Conservation (phyloP, 2,888 invertebrate species). For the Xestia rhomboidea region DNA sequence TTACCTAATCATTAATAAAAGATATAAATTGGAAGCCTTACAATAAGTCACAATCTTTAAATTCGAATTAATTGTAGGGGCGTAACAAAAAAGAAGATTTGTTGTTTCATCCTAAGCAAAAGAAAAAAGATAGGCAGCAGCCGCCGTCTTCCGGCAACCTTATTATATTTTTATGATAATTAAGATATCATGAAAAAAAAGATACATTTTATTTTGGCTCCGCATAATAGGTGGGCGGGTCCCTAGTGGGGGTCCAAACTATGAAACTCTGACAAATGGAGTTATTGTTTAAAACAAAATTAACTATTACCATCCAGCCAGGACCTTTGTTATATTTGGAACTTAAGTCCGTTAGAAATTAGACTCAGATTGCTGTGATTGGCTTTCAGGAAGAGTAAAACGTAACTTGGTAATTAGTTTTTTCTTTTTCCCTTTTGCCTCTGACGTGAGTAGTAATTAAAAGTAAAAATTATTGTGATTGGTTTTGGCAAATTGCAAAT, state of each 20-base stretch:
- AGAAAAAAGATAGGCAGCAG: slow-evolving; percentile 50
- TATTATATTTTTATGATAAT: slow-evolving; percentile 76
- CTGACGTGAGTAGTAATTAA: slow-evolving; percentile 84
- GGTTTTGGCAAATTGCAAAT: slow-evolving; percentile 89
- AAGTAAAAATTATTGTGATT: slow-evolving; percentile 89
- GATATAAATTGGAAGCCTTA: slow-evolving; percentile 9
- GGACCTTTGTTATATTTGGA: background rate
- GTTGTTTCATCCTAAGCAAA: slow-evolving; percentile 45
- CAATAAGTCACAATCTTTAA: slow-evolving; percentile 28
- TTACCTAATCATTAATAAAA: slow-evolving; percentile 2
- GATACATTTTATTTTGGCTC: slow-evolving; percentile 68
- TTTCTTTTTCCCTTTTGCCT: slow-evolving; percentile 66
- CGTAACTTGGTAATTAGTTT: slow-evolving; percentile 38
- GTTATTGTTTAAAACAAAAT: slow-evolving; percentile 72
- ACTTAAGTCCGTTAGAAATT: slow-evolving; percentile 13
- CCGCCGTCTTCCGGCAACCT: slow-evolving; percentile 62
- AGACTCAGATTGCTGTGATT: slow-evolving; percentile 25
- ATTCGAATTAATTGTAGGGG: slow-evolving; percentile 44
- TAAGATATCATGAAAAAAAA: slow-evolving; percentile 73
- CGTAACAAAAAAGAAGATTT: slow-evolving; percentile 57
- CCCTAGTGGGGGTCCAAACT: slow-evolving; percentile 74
- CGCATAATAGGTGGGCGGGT: slow-evolving; percentile 75
- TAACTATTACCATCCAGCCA: background rate
- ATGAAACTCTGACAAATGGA: slow-evolving; percentile 85
- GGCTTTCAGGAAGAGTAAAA: slow-evolving; percentile 11